Percentiles rank a stretch among this genome's conserved stretches.
These are phyloP conservation scores for Hoplodrina ambigua DNA, from an alignment of 2,888 invertebrate genomes.

Conservation along the genomic window DNA sequence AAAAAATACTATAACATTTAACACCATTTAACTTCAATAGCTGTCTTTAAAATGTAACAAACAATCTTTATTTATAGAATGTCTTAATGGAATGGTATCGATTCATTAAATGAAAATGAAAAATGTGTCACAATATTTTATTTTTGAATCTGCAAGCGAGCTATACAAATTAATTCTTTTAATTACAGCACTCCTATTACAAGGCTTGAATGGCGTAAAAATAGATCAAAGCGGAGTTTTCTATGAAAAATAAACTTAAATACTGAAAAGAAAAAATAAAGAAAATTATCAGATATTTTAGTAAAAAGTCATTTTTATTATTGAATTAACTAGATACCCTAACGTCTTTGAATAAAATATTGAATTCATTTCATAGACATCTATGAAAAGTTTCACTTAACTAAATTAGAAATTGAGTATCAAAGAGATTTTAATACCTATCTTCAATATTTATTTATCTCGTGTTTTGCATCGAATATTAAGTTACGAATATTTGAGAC, in stretches of 20 bases:
- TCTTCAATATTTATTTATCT: background rate
- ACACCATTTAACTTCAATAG: too few relatives aligned
- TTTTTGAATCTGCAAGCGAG: conserved; percentile 11
- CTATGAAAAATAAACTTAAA: background rate
- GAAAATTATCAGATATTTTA: background rate
- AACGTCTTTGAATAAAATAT: background rate
- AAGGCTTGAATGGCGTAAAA: conserved; percentile 22
- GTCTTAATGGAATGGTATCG: background rate
- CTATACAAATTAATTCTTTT: conserved; percentile 42
- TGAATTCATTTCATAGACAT: background rate
- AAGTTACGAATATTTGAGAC: too few relatives aligned
- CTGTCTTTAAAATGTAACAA: too few relatives aligned
- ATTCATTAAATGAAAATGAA: conserved; percentile 22
- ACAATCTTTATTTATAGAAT: background rate
- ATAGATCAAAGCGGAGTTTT: conserved; percentile 33
- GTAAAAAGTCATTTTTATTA: background rate
- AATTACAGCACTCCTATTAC: conserved; percentile 43
- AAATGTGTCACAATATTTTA: conserved; percentile 13
- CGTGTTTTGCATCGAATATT: too few relatives aligned
- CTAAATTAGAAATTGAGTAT: background rate
- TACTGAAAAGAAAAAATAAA: background rate
- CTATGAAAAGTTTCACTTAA: background rate
- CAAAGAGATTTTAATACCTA: conserved; percentile 16
- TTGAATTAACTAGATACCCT: background rate
- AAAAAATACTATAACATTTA: too few relatives aligned